Evolutionary conservation across 2,797 vertebrate genomes (phyloP).

Genomic region (Etheostoma nigrum): DNA sequence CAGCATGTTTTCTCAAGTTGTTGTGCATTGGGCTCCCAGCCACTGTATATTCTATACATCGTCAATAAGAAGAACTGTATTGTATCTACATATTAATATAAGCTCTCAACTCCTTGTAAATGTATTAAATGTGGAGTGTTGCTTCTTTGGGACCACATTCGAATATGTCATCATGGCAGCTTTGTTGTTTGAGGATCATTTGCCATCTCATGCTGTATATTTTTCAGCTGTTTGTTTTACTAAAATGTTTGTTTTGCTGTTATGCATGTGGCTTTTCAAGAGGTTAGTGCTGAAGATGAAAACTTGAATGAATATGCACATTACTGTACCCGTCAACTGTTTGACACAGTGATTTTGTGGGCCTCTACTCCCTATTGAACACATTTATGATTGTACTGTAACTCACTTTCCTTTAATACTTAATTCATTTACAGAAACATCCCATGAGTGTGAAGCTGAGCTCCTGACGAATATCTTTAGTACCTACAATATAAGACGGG

Average conservation of each 20-base stretch:
- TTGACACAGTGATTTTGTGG: conserved; percentile 1
- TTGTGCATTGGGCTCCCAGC: background rate
- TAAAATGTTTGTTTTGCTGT: conserved; percentile 33
- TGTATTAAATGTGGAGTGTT: conserved; percentile 6
- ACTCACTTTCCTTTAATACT: background rate
- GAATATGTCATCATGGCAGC: conserved; percentile 22
- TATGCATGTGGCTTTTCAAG: conserved; percentile 7
- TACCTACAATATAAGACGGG: background rate
- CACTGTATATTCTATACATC: background rate
- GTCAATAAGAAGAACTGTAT: conserved; percentile 10
- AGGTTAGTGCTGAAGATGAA: conserved; percentile 1
- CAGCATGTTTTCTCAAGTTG: background rate
- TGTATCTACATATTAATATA: conserved; percentile 15
- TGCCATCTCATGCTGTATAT: conserved; percentile 42
- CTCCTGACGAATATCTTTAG: background rate
- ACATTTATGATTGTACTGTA: conserved; percentile 16
- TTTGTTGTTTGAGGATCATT: conserved; percentile 45
- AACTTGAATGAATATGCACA: conserved; percentile 20
- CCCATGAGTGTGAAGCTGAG: conserved; percentile 4
- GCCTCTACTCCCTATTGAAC: conserved; percentile 3
- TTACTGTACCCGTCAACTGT: conserved; percentile 13
- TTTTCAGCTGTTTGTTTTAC: conserved; percentile 29
- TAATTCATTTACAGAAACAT: background rate
- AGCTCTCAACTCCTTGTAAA: conserved; percentile 38
- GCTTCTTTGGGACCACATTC: conserved; percentile 51